These are phyloP conservation scores for Labeo rohita DNA, from an alignment of 2,113 vertebrate genomes.

Conservation along the genomic window DNA sequence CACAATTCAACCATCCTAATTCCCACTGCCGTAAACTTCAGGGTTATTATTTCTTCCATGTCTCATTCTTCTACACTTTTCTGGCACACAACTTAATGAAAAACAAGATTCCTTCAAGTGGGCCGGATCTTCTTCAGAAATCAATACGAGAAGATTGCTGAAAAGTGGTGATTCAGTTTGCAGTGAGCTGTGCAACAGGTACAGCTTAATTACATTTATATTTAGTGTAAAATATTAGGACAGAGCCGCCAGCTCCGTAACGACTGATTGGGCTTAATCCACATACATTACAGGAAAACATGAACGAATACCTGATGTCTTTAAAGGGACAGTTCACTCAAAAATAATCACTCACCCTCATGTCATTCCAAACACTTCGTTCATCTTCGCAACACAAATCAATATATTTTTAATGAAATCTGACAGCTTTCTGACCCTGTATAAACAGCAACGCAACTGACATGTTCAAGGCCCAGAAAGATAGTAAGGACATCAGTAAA, in stretches of 20 bases:
- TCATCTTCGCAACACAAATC: too few species aligned
- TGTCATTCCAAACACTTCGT: too few species aligned
- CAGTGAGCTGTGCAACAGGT: background rate
- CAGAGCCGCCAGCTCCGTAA: background rate
- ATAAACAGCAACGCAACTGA: too few species aligned
- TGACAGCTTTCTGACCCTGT: too few species aligned
- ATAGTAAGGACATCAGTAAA: too few species aligned
- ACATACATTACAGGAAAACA: background rate
- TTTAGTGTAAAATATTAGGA: conserved; percentile 14
- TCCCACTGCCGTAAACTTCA: conserved; percentile 31
- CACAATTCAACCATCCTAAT: conserved; percentile 48
- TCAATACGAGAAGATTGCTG: conserved; percentile 54
- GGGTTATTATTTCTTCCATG: conserved; percentile 37
- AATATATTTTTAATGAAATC: too few species aligned
- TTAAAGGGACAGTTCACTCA: background rate
- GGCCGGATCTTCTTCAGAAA: conserved; percentile 53
- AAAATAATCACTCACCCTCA: too few species aligned
- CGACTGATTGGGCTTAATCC: background rate
- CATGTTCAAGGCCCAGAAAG: too few species aligned
- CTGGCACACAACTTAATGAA: conserved; percentile 50
- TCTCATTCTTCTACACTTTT: conserved; percentile 31
- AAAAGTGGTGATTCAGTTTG: conserved; percentile 21
- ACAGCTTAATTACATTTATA: conserved; percentile 4
- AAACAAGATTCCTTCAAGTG: conserved; percentile 49
- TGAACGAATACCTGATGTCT: background rate